Evolutionary conservation across 2,797 vertebrate genomes (phyloP).

Genomic region (Diplodus puntazzo): DNA sequence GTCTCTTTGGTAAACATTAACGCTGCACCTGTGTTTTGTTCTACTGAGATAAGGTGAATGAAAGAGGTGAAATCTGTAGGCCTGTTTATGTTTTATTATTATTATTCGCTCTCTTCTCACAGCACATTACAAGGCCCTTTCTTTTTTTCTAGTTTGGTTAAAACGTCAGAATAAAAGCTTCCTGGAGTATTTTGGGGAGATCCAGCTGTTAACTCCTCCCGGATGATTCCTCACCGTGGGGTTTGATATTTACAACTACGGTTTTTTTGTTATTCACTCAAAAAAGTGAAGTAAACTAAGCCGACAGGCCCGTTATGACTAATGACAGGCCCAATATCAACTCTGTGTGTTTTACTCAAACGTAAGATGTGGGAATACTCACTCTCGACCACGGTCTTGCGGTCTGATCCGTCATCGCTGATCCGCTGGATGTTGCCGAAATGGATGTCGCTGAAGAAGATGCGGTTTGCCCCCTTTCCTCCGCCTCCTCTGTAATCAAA

Average conservation of each 20-base stretch:
- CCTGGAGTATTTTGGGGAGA: conserved; percentile 14
- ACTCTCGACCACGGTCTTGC: conserved; percentile 96
- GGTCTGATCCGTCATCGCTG: conserved; percentile 91
- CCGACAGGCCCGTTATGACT: conserved; percentile 3
- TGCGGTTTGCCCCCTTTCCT: conserved; percentile 92
- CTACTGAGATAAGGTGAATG: conserved; percentile 52
- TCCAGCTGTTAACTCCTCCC: conserved; percentile 32
- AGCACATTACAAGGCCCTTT: conserved; percentile 3
- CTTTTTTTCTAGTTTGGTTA: conserved; percentile 39
- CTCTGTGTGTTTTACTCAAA: neutral
- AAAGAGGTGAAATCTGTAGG: conserved; percentile 11
- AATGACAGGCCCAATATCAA: conserved; percentile 12
- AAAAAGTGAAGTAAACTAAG: conserved; percentile 2
- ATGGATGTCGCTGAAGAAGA: conserved; percentile 99
- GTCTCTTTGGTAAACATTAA: conserved; percentile 68
- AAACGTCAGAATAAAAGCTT: conserved; percentile 48
- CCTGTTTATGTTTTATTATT: conserved; percentile 22
- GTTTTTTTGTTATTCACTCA: conserved; percentile 26
- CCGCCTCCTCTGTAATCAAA: conserved; percentile 94
- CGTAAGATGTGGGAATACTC: conserved; percentile 74
- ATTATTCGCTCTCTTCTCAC: conserved; percentile 22
- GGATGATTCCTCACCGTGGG: conserved; percentile 20
- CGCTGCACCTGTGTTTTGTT: conserved; percentile 54
- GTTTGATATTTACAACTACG: conserved; percentile 23
- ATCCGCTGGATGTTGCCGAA: conserved; percentile 99